Conservation (phyloP, 1,140 invertebrate genomes). For the Brachionus rubens region DNA sequence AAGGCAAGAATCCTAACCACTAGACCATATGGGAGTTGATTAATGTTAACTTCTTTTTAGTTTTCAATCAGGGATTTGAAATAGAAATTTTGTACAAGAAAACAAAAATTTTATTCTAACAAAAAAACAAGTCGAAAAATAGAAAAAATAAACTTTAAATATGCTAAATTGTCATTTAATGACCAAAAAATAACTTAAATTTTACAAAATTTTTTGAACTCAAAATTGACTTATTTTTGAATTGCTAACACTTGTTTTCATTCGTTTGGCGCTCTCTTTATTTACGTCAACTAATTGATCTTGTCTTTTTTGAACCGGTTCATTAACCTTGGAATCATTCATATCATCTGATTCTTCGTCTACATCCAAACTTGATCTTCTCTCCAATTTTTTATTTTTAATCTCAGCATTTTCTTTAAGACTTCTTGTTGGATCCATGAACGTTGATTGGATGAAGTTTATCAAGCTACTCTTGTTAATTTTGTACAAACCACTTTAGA, state of each 20-base stretch:
- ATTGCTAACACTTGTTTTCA: slow-evolving; percentile 23
- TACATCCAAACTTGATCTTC: background rate
- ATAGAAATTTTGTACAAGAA: no score
- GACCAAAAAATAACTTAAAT: background rate
- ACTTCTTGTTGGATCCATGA: background rate
- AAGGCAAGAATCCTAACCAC: no score
- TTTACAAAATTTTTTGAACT: background rate
- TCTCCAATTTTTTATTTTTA: background rate
- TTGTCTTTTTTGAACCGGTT: background rate
- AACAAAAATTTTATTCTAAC: no score
- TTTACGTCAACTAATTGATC: no score
- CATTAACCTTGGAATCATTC: background rate
- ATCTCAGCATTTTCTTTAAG: background rate
- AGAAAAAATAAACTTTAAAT: no score
- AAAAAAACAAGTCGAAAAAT: background rate
- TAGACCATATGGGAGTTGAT: no score
- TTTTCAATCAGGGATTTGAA: no score
- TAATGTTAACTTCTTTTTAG: no score
- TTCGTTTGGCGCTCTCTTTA: background rate
- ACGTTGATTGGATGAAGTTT: background rate
- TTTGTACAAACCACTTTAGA: background rate
- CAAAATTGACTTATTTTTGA: background rate
- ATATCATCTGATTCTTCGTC: background rate
- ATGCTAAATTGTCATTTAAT: background rate
- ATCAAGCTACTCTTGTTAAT: background rate